Conservation (phyloP, 2,888 invertebrate genomes). For the Tetramorium bicarinatum region DNA sequence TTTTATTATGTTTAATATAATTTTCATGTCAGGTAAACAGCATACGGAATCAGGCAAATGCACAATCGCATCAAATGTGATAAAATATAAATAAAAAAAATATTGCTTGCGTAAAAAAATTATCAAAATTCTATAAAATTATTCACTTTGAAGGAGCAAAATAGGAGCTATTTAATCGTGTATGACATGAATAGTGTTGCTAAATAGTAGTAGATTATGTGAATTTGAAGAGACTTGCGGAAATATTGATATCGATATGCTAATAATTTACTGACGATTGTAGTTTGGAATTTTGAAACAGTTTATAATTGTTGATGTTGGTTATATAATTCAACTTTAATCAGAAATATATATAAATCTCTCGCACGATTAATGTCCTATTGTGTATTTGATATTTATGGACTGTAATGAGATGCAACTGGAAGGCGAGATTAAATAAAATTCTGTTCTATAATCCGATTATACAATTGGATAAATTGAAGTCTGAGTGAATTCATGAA, state of each 20-base stretch:
- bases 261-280: conserved; percentile 35
- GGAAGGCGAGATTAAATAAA: conserved; percentile 15
- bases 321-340: background rate
- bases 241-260: conserved; percentile 26
- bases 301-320: conserved; percentile 8
- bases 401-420: background rate
- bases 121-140: background rate
- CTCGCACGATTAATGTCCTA: background rate
- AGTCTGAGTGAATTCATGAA: background rate
- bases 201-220: background rate
- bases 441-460: background rate
- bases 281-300: background rate
- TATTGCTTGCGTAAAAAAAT: background rate
- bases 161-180: background rate
- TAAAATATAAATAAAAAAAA: background rate
- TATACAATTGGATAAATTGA: background rate
- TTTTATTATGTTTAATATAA: background rate
- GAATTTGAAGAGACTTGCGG: conserved; percentile 13
- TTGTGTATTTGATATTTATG: conserved; percentile 6
- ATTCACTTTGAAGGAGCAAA: background rate
- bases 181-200: background rate
- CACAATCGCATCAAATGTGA: background rate
- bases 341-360: conserved; percentile 9
- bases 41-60: background rate
- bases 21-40: background rate